Conservation (phyloP, 2,113 vertebrate species). For the Nothobranchius furzeri region DNA sequence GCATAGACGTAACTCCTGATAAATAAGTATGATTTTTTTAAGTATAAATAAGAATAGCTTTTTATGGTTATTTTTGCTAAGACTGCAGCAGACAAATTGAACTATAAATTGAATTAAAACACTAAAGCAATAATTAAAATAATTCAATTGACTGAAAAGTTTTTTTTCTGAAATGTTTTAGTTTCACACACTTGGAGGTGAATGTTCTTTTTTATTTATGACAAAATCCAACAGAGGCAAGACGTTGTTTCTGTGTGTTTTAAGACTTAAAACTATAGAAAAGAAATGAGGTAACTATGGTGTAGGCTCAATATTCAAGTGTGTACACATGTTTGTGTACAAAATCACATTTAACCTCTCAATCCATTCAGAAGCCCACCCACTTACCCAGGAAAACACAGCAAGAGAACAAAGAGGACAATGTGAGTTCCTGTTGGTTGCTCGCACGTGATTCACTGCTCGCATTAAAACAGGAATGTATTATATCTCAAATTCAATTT, state of each 20-base stretch:
- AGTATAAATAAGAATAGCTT: too few relatives aligned
- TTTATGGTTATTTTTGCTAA: too few relatives aligned
- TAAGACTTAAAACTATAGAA: not conserved
- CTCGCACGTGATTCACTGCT: slow-evolving; percentile 66
- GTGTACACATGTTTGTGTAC: slow-evolving; percentile 18
- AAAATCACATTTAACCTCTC: slow-evolving; percentile 48
- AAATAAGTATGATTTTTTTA: too few relatives aligned
- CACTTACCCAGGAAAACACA: slow-evolving; percentile 39
- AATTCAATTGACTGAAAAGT: too few relatives aligned
- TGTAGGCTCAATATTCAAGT: slow-evolving; percentile 5
- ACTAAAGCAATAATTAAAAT: too few relatives aligned
- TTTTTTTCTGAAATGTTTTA: too few relatives aligned
- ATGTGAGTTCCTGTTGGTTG: slow-evolving; percentile 39
- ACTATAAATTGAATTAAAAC: too few relatives aligned
- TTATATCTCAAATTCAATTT: slow-evolving; percentile 71
- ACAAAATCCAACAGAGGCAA: not conserved
- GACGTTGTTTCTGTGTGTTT: not conserved
- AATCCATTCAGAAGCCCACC: slow-evolving; percentile 21
- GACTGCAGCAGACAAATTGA: too few relatives aligned
- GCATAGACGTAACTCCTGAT: too few relatives aligned
- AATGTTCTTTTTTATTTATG: too few relatives aligned
- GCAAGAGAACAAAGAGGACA: slow-evolving; percentile 9
- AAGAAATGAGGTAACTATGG: not conserved
- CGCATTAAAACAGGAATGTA: slow-evolving; percentile 68
- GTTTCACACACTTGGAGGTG: too few relatives aligned